A percentile compares a stretch with the other conserved stretches of the same genome.
These are phyloP conservation scores for Leptocoma aspasia DNA, from an alignment of 2,113 vertebrate species.

Conservation along the genomic window DNA sequence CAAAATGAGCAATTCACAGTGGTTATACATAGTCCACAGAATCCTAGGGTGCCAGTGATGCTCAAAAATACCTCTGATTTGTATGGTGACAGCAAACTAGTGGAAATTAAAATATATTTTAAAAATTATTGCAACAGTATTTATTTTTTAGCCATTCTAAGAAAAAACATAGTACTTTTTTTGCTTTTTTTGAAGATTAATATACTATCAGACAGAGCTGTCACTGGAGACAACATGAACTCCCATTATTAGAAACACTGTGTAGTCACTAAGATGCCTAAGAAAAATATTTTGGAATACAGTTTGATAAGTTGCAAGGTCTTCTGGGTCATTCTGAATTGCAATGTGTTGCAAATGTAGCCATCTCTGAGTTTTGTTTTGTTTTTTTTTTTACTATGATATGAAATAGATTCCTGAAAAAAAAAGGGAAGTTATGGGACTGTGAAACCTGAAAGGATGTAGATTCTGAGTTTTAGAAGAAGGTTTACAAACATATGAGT, in stretches of 20 bases:
- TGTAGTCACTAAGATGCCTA: neutral
- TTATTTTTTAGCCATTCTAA: neutral
- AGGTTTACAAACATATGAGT: neutral
- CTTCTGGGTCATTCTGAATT: neutral
- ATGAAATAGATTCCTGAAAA: neutral
- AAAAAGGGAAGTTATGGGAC: neutral
- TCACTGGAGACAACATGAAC: neutral
- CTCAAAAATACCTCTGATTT: neutral
- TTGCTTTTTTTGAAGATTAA: neutral
- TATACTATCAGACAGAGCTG: neutral
- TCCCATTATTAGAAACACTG: neutral
- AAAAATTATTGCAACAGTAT: neutral
- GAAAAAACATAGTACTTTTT: accelerated
- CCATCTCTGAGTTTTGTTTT: neutral
- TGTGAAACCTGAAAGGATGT: neutral
- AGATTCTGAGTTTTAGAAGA: neutral
- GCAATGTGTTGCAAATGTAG: neutral
- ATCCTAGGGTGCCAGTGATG: neutral
- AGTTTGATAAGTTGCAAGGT: neutral
- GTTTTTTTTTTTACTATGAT: no score
- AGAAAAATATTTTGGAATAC: neutral
- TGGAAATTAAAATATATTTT: neutral
- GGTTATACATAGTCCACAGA: neutral
- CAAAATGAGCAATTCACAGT: neutral
- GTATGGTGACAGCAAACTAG: neutral